phyloP scores from a whole-genome alignment of 2,113 vertebrate species.

The Delphinapterus leucas region DNA sequence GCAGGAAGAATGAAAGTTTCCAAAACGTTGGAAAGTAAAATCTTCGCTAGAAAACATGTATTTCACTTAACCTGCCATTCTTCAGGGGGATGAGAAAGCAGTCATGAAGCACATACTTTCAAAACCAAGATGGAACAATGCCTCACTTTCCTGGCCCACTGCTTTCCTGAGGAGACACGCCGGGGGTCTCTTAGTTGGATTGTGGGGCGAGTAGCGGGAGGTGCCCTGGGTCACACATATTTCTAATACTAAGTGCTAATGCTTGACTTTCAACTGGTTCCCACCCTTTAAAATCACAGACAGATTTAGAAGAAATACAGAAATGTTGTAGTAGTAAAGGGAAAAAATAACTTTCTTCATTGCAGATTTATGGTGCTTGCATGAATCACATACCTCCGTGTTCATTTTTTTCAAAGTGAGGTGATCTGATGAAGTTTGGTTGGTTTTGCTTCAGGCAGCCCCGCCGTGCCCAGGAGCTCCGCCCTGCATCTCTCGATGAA shows the following conservation, averaged over 20 bases:
- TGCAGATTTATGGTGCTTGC: neutral
- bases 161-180: slow-evolving; percentile 42
- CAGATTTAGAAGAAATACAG: slow-evolving; percentile 49
- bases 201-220: neutral
- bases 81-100: neutral
- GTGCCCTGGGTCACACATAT: slow-evolving; percentile 27
- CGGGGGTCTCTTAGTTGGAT: neutral
- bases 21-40: neutral
- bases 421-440: fast-evolving
- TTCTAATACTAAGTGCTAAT: slow-evolving; percentile 63
- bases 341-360: neutral
- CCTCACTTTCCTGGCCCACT: neutral
- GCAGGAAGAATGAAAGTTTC: slow-evolving; percentile 44
- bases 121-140: neutral
- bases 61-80: neutral
- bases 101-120: neutral
- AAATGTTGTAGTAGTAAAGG: slow-evolving; percentile 1
- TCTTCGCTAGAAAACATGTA: slow-evolving; percentile 41
- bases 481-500: neutral
- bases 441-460: too few species aligned
- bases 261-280: neutral
- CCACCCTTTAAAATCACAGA: neutral
- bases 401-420: neutral
- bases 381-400: neutral
- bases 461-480: fast-evolving